Evolutionary conservation across 2,113 vertebrate genomes (phyloP), one percentile per base, ranked within the genome.

Genomic region (Ctenodactylus gundi): DNA sequence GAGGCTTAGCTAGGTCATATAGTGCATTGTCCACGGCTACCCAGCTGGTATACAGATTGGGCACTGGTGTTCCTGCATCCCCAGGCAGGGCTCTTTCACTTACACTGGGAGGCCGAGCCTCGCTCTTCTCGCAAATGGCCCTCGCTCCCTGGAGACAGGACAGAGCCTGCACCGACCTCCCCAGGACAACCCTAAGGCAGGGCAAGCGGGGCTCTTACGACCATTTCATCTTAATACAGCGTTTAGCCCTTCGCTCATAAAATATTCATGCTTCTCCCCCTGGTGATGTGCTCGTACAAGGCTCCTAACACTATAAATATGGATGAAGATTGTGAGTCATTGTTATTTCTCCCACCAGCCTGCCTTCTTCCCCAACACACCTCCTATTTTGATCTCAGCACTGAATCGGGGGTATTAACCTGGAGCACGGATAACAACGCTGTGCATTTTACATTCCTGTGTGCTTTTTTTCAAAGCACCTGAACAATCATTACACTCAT

Each of bases 321-420:
- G 84, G 86, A 91, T 94, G 87, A 49, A 95, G 80, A 87, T 76
- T 94, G 85, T 87, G 82, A 78, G 83, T 55, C 84, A 70, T 75
- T 78, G 65, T 92, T 70, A 75, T 76, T 82, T 95, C 60, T 87
- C 51, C 65, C n/a, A 41, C 55, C 3, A 81, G 55, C 39, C 3
- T 4, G 18, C 15, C 12, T 34, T 51, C 6, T 78, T 20, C 57
- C 27, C 8, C 36, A 29, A 0, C 2, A 49, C 5, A 4, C 41
- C 39, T 64, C 49, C 60, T 93, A 29, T 73, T 72, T 94, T 53
- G 70, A 81, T 68, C 77, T 90, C 39, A 60, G 72, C 49, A 72
- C 51, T 62, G 84, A 68, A 72, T 10, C 68, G 73, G 34, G 49
- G 65, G 9, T 25, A 49, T 73, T 73, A 55, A 64, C 57, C 78